Conservation (phyloP, 2,113 vertebrate genomes). For the Neogobius melanostomus region DNA sequence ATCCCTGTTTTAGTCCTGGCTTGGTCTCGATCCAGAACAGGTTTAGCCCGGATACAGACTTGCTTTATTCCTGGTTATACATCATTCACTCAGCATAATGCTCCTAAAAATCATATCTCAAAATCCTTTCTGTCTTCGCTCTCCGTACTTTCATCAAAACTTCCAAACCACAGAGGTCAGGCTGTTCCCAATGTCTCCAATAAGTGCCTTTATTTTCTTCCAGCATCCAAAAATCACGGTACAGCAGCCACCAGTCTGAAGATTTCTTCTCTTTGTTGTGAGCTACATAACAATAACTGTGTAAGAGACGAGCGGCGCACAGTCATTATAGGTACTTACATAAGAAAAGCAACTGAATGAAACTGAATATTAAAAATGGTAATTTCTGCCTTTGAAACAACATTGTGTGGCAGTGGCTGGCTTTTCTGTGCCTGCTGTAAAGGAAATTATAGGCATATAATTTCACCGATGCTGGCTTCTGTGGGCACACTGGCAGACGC, state of each 20-base stretch:
- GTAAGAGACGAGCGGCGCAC: background rate
- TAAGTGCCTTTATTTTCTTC: background rate
- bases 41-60: background rate
- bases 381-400: background rate
- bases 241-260: background rate
- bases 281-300: background rate
- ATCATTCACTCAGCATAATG: too few relatives aligned
- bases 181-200: background rate
- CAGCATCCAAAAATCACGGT: background rate
- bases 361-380: background rate
- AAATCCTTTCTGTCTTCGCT: background rate
- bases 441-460: background rate
- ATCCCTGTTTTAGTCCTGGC: background rate
- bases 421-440: background rate
- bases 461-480: background rate
- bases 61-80: too few relatives aligned
- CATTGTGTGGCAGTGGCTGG: background rate
- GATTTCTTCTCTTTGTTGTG: background rate
- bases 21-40: background rate
- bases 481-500: background rate
- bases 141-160: background rate
- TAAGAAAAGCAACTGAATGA: background rate
- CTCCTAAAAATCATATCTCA: background rate
- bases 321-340: background rate
- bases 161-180: background rate